Conservation (phyloP, 2,888 invertebrate species). For the Leucoptera coffeella region DNA sequence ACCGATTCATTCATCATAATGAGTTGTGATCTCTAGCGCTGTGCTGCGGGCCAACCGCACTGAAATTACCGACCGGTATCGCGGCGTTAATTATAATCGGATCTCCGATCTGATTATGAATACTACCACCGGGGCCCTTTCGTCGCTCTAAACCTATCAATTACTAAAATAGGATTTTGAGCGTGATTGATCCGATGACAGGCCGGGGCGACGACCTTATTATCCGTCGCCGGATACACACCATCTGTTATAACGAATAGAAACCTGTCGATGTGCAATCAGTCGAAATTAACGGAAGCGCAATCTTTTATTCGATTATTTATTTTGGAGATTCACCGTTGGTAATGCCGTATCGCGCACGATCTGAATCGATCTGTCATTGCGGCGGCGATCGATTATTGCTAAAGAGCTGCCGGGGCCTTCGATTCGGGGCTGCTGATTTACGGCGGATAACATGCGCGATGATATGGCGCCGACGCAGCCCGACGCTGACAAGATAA, state of each 20-base stretch:
- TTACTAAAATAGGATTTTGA: too few species aligned
- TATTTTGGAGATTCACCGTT: constrained; percentile 16
- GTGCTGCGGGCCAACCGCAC: constrained; percentile 4
- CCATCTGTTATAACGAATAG: too few species aligned
- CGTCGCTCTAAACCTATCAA: constrained; percentile 25
- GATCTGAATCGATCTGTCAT: constrained; percentile 27
- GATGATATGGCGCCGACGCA: too few species aligned
- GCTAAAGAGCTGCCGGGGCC: too few species aligned
- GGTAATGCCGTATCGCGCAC: constrained; percentile 14
- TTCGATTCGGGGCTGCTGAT: too few species aligned
- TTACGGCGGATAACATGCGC: too few species aligned
- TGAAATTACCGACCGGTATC: constrained; percentile 20
- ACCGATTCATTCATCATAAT: constrained; percentile 46
- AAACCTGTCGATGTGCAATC: too few species aligned
- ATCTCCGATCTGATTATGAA: constrained; percentile 33
- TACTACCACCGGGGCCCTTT: constrained; percentile 36
- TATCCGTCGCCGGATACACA: too few species aligned
- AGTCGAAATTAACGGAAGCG: constrained; percentile 15
- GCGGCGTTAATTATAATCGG: constrained; percentile 41
- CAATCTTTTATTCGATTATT: constrained; percentile 17
- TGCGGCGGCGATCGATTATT: constrained; percentile 16
- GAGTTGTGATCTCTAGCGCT: constrained; percentile 24
- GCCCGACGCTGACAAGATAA: too few species aligned
- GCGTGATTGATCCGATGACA: constrained; percentile 29
- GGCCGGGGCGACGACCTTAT: too few species aligned